phyloP scores from a whole-genome alignment of 2,888 invertebrate genomes.

The Hipparchia sbordonii region DNA sequence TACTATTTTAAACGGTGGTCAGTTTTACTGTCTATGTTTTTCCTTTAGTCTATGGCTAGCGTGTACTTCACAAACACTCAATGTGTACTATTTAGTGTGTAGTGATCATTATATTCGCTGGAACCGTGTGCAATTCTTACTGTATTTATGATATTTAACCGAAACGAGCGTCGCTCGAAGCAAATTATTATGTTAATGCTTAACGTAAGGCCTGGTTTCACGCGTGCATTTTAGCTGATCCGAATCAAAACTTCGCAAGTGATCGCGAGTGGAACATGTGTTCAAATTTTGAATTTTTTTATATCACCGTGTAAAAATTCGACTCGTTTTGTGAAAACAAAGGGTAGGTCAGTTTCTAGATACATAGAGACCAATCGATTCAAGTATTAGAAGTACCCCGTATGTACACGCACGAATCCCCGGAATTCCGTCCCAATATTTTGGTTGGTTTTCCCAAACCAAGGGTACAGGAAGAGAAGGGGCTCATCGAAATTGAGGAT shows the following conservation, averaged over 20 bases:
- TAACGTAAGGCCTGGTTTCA: neutral
- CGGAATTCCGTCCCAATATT: no score
- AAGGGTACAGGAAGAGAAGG: no score
- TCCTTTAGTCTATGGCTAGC: neutral
- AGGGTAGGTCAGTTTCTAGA: no score
- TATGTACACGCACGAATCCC: no score
- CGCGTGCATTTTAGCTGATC: neutral
- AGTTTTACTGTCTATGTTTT: constrained; percentile 5
- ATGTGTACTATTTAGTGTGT: constrained; percentile 4
- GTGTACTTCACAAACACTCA: neutral
- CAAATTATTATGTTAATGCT: constrained; percentile 3
- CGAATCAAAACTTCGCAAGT: neutral
- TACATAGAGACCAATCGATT: no score
- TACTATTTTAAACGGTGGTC: neutral
- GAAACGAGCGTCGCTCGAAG: constrained; percentile 1
- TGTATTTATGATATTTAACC: constrained; percentile 5
- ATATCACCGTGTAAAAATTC: no score
- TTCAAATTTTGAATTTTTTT: no score
- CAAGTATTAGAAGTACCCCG: no score
- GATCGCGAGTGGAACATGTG: no score
- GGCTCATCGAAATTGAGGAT: no score
- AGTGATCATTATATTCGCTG: constrained; percentile 12
- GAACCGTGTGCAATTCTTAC: constrained; percentile 15
- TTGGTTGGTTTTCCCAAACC: no score
- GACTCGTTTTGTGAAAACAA: no score